Evolutionary conservation across 2,113 vertebrate genomes (phyloP), one percentile per base, ranked within the genome.

Genomic region (Charina bottae): DNA sequence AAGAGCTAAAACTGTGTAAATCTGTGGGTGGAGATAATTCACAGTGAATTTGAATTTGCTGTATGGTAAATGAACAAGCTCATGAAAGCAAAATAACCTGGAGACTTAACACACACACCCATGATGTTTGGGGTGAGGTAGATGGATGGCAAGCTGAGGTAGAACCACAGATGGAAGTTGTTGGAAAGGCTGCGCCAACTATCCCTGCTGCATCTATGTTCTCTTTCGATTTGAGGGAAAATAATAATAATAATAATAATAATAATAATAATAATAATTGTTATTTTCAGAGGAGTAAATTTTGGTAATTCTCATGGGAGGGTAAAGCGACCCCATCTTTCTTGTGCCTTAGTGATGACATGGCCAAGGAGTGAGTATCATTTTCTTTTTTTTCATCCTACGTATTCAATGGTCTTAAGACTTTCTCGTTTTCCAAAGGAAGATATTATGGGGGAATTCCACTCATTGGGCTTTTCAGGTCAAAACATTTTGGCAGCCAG

Each of bases 1-100:
- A n/a, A 90, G 89, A 90, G 90, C 93, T 95, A 90, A 60, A 93
- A 87, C 93, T 26, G 9, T 95, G 92, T 93, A 93, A 97, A 96
- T 97, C 88, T 85, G 88, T 89, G 90, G 89, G 90, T 90, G 93
- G 94, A 96, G 90, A 91, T 93, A 54, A 0, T 94, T 96, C 84
- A 95, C 37, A 90, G 93, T 85, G 83, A 62, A 54, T 21, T 94
- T 92, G 93, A 92, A 94, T 93, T 93, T 90, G 89, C n/a, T 8
- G 46, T 54, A 5, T 19, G 28, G 85, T 72, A 91, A 93, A 93
- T 85, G 89, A 85, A 93, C 0, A 2, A 88, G 6, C 21, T 78
- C 37, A 17, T 21, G 33, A 78, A 78, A 37, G 15, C 15, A 58
- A 58, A 58, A 58, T 58, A 58, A 12, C 56, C 17, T 58, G 56